phyloP scores from a whole-genome alignment of 1,140 invertebrate genomes.

The Coptotermes formosanus region DNA sequence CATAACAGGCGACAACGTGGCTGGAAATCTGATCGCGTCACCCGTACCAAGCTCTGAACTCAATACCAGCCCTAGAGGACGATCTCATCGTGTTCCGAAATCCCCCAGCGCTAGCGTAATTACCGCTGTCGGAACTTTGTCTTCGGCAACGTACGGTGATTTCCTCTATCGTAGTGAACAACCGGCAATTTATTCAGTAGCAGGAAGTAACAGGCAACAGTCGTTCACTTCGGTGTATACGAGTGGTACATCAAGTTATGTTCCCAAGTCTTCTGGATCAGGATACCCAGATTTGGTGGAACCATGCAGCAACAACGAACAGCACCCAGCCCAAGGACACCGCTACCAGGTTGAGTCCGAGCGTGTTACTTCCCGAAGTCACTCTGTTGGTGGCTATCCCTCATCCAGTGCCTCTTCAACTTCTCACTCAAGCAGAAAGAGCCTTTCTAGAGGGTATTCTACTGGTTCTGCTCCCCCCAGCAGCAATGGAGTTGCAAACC shows the following conservation, averaged over 20 bases:
- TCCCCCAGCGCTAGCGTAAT: not conserved
- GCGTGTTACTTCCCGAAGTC: not conserved
- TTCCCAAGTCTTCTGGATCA: conserved; percentile 54
- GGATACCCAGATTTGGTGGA: conserved; percentile 64
- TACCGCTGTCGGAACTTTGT: not conserved
- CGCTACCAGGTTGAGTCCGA: not conserved
- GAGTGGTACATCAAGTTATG: conserved; percentile 57
- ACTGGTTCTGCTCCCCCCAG: conserved; percentile 37
- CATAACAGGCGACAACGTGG: conserved; percentile 43
- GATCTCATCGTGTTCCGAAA: conserved; percentile 16
- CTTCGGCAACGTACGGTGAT: conserved; percentile 45
- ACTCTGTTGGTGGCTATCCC: not conserved
- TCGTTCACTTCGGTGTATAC: conserved; percentile 70
- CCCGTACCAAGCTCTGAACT: conserved; percentile 50
- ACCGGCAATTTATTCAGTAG: conserved; percentile 71
- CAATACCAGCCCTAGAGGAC: conserved; percentile 43
- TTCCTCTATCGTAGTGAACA: conserved; percentile 61
- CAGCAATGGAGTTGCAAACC: conserved; percentile 53
- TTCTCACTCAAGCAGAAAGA: conserved; percentile 23
- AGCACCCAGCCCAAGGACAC: not conserved
- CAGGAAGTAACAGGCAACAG: conserved; percentile 65
- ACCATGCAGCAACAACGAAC: conserved; percentile 56
- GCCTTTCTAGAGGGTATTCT: conserved; percentile 48
- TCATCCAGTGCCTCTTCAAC: not conserved
- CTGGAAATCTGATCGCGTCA: conserved; percentile 51